Conservation (phyloP, 2,113 vertebrate genomes). For the Rhinopomastus cyanomelas region DNA sequence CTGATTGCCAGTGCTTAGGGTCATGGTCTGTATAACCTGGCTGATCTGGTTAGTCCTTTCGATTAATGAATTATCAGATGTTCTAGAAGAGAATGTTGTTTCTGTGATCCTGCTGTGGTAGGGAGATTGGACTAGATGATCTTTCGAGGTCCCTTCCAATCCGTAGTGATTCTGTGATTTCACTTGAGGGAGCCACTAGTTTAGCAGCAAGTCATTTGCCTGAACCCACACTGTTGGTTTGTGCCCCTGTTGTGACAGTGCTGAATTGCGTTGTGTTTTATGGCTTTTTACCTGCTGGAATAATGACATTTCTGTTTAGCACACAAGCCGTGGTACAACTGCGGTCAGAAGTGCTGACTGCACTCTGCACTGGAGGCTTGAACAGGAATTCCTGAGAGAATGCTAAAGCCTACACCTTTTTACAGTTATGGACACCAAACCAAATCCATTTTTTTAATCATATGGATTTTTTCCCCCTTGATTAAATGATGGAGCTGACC, state of each 20-base stretch:
- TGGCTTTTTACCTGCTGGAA: not conserved
- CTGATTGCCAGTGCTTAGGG: not conserved
- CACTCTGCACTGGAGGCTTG: not conserved
- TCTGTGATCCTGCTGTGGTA: not conserved
- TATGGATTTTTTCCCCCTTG: slow-evolving; percentile 12
- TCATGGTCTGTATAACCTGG: not conserved
- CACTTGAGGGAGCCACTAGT: slow-evolving; percentile 3
- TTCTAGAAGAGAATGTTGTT: not conserved
- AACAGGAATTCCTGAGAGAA: not conserved
- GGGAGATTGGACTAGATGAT: too few species aligned
- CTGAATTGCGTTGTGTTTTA: slow-evolving; percentile 20
- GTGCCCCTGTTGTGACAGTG: slow-evolving; percentile 14
- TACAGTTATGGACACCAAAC: slow-evolving; percentile 4
- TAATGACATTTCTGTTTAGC: slow-evolving; percentile 8
- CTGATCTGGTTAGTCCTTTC: not conserved
- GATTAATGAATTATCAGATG: not conserved
- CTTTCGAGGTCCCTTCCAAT: too few species aligned
- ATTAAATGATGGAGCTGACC: slow-evolving; percentile 7
- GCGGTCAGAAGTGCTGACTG: not conserved
- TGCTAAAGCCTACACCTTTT: not conserved
- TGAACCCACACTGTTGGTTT: not conserved
- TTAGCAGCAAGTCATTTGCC: not conserved
- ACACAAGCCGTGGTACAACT: not conserved
- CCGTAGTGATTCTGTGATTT: too few species aligned
- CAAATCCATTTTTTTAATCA: slow-evolving; percentile 14